Evolutionary conservation across 2,888 invertebrate species (phyloP), one percentile per base, ranked within the genome.

Genomic region (Holacanthella duospinosa): DNA sequence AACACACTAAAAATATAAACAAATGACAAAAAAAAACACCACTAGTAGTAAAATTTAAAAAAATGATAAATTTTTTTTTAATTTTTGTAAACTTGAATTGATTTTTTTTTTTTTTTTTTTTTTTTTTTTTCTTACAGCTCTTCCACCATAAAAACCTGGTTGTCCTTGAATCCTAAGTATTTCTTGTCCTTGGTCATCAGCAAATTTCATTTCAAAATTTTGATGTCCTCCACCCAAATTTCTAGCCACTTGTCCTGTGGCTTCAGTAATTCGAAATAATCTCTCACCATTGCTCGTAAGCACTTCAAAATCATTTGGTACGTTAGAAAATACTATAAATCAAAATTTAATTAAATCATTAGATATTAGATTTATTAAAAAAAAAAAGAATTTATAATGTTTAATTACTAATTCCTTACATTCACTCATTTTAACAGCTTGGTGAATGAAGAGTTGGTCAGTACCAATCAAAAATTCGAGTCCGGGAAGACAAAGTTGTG

Each of bases 141-240:
- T 28, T 25, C 59, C 59, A 24, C 44, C 59, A 25, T 59, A 59
- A 44, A 59, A 59, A 3, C 59, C 59, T 6, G 59, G 59, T 27
- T 43, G 48, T 3, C 59, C 59, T 27, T 25, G 25, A 25, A 59
- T 43, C 43, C 25, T 21, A 3, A 59, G 4, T 21, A 59, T 44
- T 43, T 59, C 59, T 3, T 28, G 4, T 26, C 59, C 59, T 2
- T 4, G n/a, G 12, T 21, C 29, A 48, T 43, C 59, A 19, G 24
- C 2, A 28, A 59, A 59, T 27, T 25, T 48, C 59, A 59, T 59
- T 28, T 59, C 59, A 59, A 59, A 59, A 26, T 59, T 59, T 48
- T 59, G 59, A 44, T 59, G 59, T 3, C 59, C 59, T n/a, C 59
- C 59, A 36, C 59, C 59, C 24, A 59, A 24, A 6, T 12, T 12